Conservation (phyloP, 2,797 vertebrate genomes). For the Sciurus vulgaris region DNA sequence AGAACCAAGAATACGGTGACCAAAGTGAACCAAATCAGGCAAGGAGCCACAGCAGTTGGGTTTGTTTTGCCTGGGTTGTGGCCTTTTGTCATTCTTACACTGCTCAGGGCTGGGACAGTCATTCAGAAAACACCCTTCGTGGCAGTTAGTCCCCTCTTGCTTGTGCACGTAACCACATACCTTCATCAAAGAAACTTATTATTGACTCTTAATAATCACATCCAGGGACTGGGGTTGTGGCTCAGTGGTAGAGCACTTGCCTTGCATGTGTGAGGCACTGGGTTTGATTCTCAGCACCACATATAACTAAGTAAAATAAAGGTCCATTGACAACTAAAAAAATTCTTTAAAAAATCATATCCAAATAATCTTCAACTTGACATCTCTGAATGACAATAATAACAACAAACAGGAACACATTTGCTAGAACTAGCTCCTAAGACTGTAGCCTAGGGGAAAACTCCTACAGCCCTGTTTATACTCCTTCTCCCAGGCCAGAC, state of each 20-base stretch:
- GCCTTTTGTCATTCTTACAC: conserved; percentile 10
- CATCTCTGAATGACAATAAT: conserved; percentile 36
- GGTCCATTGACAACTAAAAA: too few species aligned
- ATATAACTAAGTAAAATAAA: too few species aligned
- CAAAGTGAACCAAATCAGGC: conserved; percentile 38
- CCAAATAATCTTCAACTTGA: conserved; percentile 32
- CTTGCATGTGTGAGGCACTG: too few species aligned
- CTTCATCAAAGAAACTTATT: conserved; percentile 48
- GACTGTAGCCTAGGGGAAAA: conserved; percentile 5
- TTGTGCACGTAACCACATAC: neutral
- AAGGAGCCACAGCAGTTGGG: neutral
- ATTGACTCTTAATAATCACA: conserved; percentile 43
- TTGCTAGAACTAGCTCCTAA: conserved; percentile 49
- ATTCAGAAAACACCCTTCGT: conserved; percentile 2
- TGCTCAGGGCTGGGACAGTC: neutral
- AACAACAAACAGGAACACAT: conserved; percentile 16
- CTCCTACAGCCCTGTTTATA: neutral
- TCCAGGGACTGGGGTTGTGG: too few species aligned
- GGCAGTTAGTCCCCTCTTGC: neutral
- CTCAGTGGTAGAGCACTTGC: too few species aligned
- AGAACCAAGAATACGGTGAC: conserved; percentile 16
- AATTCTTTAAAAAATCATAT: neutral
- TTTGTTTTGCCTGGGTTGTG: conserved; percentile 44
- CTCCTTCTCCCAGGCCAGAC: neutral
- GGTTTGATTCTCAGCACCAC: too few species aligned